phyloP scores from a whole-genome alignment of 2,888 invertebrate genomes.

The Caenorhabditis angaria region DNA sequence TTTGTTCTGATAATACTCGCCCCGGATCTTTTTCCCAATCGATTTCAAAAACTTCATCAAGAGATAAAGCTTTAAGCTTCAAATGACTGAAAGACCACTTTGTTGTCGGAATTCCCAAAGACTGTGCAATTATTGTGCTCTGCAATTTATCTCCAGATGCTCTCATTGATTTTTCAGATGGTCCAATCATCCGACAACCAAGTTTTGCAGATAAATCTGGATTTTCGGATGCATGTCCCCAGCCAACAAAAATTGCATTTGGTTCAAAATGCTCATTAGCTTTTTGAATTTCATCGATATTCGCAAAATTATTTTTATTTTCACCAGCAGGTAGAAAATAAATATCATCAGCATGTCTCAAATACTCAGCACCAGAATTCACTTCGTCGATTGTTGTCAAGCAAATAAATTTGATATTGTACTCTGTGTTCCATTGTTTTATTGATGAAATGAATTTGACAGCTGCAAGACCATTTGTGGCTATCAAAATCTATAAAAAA shows the following conservation, averaged over 20 bases:
- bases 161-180: conserved; percentile 92
- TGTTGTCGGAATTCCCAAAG: conserved; percentile 93
- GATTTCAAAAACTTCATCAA: neutral
- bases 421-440: conserved; percentile 22
- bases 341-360: conserved; percentile 98
- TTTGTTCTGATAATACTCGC: neutral
- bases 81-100: conserved; percentile 83
- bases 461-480: conserved; percentile 43
- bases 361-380: conserved; percentile 80
- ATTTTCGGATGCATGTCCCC: conserved; percentile 99
- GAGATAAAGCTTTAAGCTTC: conserved; percentile 75
- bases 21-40: neutral
- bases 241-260: conserved; percentile 96
- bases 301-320: conserved; percentile 98
- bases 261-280: conserved; percentile 7
- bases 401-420: conserved; percentile 26
- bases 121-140: conserved; percentile 94
- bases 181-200: conserved; percentile 91
- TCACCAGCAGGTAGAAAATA: conserved; percentile 96
- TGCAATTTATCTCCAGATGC: conserved; percentile 98
- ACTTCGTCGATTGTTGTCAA: conserved; percentile 39
- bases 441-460: conserved; percentile 36
- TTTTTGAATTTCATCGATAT: conserved; percentile 84
- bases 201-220: conserved; percentile 95
- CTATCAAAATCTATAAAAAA: conserved; percentile 37